phyloP scores from a whole-genome alignment of 1,140 invertebrate species.

The Ganaspis sp. region DNA sequence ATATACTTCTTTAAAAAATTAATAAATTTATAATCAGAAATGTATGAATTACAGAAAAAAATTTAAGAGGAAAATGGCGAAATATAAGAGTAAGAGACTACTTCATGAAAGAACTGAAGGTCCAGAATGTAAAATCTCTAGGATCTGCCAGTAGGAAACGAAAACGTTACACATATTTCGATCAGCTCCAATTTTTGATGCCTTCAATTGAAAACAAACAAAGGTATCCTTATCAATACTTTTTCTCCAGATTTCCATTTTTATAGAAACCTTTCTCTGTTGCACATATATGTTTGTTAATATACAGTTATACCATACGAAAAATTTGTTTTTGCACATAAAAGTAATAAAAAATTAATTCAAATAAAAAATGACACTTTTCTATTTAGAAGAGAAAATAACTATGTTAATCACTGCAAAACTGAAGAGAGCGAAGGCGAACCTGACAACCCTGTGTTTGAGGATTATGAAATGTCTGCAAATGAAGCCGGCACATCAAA shows the following conservation, averaged over 20 bases:
- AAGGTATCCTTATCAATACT: slow-evolving; percentile 56
- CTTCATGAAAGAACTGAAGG: slow-evolving; percentile 71
- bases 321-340: neutral
- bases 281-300: too few species aligned
- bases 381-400: neutral
- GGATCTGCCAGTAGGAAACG: slow-evolving; percentile 57
- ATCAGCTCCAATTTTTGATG: slow-evolving; percentile 67
- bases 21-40: too few species aligned
- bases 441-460: slow-evolving; percentile 63
- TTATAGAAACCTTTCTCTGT: too few species aligned
- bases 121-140: slow-evolving; percentile 54
- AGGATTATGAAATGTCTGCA: slow-evolving; percentile 64
- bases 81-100: slow-evolving; percentile 71
- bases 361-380: too few species aligned
- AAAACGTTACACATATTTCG: slow-evolving; percentile 69
- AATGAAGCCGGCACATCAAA: slow-evolving; percentile 56
- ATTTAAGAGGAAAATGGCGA: slow-evolving; percentile 68
- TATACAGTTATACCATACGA: neutral
- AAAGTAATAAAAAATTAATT: neutral
- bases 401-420: slow-evolving; percentile 48
- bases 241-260: too few species aligned
- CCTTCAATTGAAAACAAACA: slow-evolving; percentile 67
- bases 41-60: slow-evolving; percentile 63
- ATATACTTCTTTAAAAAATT: too few species aligned
- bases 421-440: slow-evolving; percentile 62